Conservation (phyloP, 2,113 vertebrate species). For the Suricata suricatta region DNA sequence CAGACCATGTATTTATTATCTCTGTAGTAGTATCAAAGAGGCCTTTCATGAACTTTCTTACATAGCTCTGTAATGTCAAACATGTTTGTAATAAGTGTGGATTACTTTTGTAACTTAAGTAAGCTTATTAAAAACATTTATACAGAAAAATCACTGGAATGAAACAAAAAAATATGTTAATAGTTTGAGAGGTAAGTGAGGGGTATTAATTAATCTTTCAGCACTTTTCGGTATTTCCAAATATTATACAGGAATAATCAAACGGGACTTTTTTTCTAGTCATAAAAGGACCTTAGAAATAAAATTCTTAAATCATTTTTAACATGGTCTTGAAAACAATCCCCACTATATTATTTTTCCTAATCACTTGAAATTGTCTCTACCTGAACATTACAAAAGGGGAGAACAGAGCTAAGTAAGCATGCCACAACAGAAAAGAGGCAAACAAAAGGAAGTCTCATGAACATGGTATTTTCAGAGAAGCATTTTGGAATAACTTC, state of each 20-base stretch:
- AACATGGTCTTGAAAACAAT: conserved; percentile 29
- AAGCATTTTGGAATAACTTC: conserved; percentile 37
- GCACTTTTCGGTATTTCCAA: conserved; percentile 22
- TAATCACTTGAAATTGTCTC: conserved; percentile 1
- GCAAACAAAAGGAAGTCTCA: not conserved
- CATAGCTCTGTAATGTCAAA: not conserved
- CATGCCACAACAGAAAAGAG: not conserved
- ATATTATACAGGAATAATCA: not conserved
- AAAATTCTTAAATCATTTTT: conserved; percentile 30
- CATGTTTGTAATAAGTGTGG: not conserved
- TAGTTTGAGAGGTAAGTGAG: not conserved
- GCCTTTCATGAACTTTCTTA: not conserved
- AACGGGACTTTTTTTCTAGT: not conserved
- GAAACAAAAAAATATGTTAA: conserved; percentile 2
- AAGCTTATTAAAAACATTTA: conserved; percentile 34
- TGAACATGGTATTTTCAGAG: not conserved
- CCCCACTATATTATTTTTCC: not conserved
- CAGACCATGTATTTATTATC: not conserved
- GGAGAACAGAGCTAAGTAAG: conserved; percentile 39
- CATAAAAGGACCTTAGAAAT: conserved; percentile 55
- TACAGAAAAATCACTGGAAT: not conserved
- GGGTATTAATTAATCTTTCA: not conserved
- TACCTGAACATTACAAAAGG: not conserved
- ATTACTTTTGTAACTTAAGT: not conserved
- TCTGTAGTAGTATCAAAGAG: not conserved